Percentiles rank a stretch among this genome's conserved stretches.
Conservation (phyloP, 2,888 invertebrate genomes). For the Alloscopus bannaensis region DNA sequence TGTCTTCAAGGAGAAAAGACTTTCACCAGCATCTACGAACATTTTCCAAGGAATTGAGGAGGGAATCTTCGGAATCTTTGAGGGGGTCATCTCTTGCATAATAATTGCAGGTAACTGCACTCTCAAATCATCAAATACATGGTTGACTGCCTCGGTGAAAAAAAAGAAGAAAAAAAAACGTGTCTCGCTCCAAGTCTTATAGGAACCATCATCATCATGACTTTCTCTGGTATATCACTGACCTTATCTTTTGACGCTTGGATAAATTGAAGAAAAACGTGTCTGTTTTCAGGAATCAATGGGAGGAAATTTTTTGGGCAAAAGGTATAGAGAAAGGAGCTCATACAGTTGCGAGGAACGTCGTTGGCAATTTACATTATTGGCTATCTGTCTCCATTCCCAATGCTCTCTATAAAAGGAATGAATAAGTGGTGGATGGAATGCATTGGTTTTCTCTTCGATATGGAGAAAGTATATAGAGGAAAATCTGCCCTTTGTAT, state of each 20-base stretch:
- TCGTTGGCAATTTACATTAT: conserved; percentile 65
- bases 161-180: conserved; percentile 24
- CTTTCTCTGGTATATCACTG: conserved; percentile 48
- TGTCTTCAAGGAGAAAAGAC: not conserved
- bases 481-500: conserved; percentile 52
- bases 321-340: conserved; percentile 30
- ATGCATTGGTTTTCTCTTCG: conserved; percentile 16
- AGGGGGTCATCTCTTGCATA: conserved; percentile 63
- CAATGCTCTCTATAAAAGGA: conserved; percentile 45
- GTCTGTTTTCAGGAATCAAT: conserved; percentile 64
- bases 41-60: not conserved
- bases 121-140: conserved; percentile 64
- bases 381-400: conserved; percentile 65
- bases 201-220: not conserved
- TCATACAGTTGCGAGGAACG: conserved; percentile 60
- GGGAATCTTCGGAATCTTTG: conserved; percentile 53
- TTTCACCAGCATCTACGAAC: not conserved
- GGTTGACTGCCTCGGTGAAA: conserved; percentile 52
- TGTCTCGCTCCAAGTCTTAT: not conserved
- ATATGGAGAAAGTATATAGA: conserved; percentile 26
- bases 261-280: conserved; percentile 66
- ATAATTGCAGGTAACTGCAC: conserved; percentile 66
- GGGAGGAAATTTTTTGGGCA: conserved; percentile 50
- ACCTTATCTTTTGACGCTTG: conserved; percentile 65
- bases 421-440: conserved; percentile 14